Conservation (phyloP, 2,888 invertebrate genomes). For the Endotricha flammealis region DNA sequence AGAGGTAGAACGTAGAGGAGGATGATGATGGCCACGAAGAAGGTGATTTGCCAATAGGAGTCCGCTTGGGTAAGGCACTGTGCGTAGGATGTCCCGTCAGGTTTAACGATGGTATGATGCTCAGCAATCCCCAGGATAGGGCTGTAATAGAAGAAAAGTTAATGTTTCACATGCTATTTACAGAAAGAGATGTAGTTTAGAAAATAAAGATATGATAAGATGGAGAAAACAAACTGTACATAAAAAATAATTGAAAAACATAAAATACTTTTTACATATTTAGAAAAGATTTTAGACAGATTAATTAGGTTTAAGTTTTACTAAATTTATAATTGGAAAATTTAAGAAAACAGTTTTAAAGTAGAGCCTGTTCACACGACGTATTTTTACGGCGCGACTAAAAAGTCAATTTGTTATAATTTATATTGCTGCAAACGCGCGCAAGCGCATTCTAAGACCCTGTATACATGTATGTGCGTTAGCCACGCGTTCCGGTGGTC, state of each 20-base stretch:
- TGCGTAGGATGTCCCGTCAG: constrained; percentile 83
- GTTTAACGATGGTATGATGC: constrained; percentile 82
- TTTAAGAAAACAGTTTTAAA: constrained; percentile 1
- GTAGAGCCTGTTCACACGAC: no score
- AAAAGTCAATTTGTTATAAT: no score
- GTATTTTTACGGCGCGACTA: no score
- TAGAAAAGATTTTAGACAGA: no score
- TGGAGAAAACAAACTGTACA: no score
- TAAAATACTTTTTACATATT: not conserved
- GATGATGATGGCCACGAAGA: constrained; percentile 87
- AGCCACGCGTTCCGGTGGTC: no score
- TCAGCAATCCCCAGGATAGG: constrained; percentile 88
- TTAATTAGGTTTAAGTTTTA: no score
- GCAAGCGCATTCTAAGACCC: no score
- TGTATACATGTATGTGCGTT: no score
- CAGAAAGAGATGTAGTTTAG: constrained; percentile 10
- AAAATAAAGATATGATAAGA: no score
- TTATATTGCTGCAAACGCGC: no score
- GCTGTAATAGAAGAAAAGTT: constrained; percentile 79
- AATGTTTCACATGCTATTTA: constrained; percentile 22
- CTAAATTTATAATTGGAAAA: not conserved
- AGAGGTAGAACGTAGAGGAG: constrained; percentile 90
- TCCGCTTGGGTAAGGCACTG: constrained; percentile 89
- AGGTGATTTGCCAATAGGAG: constrained; percentile 85
- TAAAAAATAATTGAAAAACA: no score